Conservation (phyloP, 2,113 vertebrate species). For the Rhineura floridana region DNA sequence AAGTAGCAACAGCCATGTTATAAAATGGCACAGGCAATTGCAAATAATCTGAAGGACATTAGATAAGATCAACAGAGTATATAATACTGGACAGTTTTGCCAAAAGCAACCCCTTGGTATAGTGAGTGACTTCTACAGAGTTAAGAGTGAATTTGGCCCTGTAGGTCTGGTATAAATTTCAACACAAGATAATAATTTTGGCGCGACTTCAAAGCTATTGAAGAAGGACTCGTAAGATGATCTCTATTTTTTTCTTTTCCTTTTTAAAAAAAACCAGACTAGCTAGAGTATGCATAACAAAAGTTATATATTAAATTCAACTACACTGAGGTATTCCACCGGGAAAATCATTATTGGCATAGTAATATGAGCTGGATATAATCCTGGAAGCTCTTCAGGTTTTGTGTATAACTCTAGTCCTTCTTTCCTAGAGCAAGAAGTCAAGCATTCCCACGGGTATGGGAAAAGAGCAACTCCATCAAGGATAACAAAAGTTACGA, state of each 20-base stretch:
- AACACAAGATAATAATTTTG: slow-evolving; percentile 19
- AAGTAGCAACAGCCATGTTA: neutral
- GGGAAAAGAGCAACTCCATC: neutral
- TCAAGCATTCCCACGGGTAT: neutral
- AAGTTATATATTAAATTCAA: neutral
- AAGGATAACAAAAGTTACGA: slow-evolving; percentile 16
- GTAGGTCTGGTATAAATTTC: slow-evolving; percentile 2
- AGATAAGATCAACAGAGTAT: neutral
- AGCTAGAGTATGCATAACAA: slow-evolving; percentile 7
- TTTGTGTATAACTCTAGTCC: neutral
- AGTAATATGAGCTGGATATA: slow-evolving; percentile 9
- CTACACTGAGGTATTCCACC: neutral
- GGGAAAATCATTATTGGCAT: slow-evolving; percentile 18
- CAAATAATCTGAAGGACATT: slow-evolving; percentile 2
- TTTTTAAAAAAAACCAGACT: neutral
- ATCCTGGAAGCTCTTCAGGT: slow-evolving; percentile 6
- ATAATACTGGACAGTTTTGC: neutral
- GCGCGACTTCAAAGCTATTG: slow-evolving; percentile 7
- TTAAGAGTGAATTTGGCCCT: slow-evolving; percentile 13
- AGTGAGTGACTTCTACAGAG: neutral
- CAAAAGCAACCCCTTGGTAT: neutral
- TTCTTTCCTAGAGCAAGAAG: slow-evolving; percentile 1
- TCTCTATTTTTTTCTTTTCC: neutral
- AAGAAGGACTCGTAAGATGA: slow-evolving; percentile 8
- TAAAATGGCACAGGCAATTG: neutral